Base-by-base conservation (phyloP, 2,888 invertebrate species). In the Globia sparganii region DNA sequence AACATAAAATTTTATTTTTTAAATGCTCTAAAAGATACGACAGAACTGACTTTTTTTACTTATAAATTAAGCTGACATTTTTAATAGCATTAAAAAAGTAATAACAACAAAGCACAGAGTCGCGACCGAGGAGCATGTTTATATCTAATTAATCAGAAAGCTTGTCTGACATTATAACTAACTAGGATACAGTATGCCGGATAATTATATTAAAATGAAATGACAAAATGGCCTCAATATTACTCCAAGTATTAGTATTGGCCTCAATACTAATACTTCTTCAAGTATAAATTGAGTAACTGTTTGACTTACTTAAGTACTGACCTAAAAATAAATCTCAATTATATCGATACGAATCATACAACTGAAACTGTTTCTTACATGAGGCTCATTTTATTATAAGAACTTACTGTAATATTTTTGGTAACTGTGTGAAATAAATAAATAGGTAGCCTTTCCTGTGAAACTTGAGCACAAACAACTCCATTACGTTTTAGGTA, bases 401-500 rank as follows among this genome's bases (percentile, higher is more conserved):
- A 40, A 73, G 64, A 65, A 68, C 18, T 65, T 66, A 46, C 28
- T 37, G 5, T 58, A 43, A 43, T 62, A 46, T 5, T 61, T 34
- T 71, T 65, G 73, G 40, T 64, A 58, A 34, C 53, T 68, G 9
- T 46, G 25, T 49, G 13, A 40, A 68, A 74, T 74, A 74, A 59
- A 68, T 56, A 65, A 67, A n/a, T 66, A 70, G 43, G 59, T 62
- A 67, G 53, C 62, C 15, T 73, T 37, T 83, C 68, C 72, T 71
- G 70, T 65, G 64, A 84, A 83, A 76, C 65, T 76, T 46, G 65
- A 77, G 72, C 28, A 66, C 62, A 78, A 79, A 78, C 70, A 72
- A 76, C 49, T 43, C 58, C 65, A 75, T 72, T 67, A 75, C 34
- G 25, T 76, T 71, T 65, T 72, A 74, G 56, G 58, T 78, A 46